phyloP scores from a whole-genome alignment of 1,140 invertebrate species.

The Drosophila dunni region DNA sequence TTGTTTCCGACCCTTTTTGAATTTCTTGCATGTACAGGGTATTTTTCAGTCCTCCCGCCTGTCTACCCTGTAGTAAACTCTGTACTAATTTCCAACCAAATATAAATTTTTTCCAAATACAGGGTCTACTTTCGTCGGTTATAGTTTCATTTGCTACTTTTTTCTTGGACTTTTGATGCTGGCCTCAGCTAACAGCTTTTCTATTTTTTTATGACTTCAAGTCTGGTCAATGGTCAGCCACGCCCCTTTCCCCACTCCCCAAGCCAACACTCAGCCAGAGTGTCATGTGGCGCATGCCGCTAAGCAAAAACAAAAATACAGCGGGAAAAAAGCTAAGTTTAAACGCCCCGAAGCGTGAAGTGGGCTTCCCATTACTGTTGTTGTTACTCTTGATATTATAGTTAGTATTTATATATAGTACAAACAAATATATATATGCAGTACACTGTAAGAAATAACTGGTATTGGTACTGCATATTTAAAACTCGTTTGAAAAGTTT shows the following conservation, averaged over 20 bases:
- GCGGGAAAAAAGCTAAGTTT: neutral
- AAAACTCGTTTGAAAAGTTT: too few relatives aligned
- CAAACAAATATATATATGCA: conserved; percentile 12
- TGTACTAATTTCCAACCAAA: too few relatives aligned
- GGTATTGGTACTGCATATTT: too few relatives aligned
- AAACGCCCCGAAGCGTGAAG: conserved; percentile 63
- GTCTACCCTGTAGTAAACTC: neutral
- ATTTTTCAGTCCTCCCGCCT: too few relatives aligned
- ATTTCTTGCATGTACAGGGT: too few relatives aligned
- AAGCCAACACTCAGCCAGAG: conserved; percentile 36
- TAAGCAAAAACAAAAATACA: conserved; percentile 24
- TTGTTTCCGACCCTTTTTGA: too few relatives aligned
- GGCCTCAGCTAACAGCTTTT: conserved; percentile 43
- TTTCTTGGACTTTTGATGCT: conserved; percentile 9
- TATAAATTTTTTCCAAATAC: too few relatives aligned
- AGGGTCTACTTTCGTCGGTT: too few relatives aligned
- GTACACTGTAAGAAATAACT: too few relatives aligned
- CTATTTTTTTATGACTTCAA: conserved; percentile 54
- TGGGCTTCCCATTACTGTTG: conserved; percentile 61
- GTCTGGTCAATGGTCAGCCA: conserved; percentile 73
- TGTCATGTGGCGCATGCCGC: conserved; percentile 78
- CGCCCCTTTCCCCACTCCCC: neutral
- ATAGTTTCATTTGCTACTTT: too few relatives aligned
- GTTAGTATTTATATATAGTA: conserved; percentile 41
- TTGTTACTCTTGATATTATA: conserved; percentile 36